Percentiles rank a stretch among this genome's conserved stretches.
phyloP scores from a whole-genome alignment of 1,140 invertebrate species.

The Orussus abietinus region DNA sequence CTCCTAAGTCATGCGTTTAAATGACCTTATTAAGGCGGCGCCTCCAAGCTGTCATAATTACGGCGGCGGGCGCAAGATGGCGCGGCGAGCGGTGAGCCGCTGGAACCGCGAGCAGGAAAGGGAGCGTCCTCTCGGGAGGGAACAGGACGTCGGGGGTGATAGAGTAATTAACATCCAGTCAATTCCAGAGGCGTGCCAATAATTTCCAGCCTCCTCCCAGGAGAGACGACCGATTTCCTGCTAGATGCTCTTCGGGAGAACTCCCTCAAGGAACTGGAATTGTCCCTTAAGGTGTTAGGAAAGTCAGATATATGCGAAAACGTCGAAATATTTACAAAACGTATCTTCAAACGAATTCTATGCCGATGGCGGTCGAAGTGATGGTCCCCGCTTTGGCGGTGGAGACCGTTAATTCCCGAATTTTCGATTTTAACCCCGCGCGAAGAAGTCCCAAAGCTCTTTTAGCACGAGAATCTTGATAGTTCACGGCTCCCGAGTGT shows the following conservation, averaged over 20 bases:
- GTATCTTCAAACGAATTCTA: too few species aligned
- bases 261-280: too few species aligned
- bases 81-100: not conserved
- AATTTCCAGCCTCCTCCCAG: conserved; percentile 33
- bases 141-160: conserved; percentile 21
- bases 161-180: conserved; percentile 42
- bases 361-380: too few species aligned
- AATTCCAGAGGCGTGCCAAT: conserved; percentile 34
- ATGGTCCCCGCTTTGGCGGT: too few species aligned
- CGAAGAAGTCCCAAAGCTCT: not conserved
- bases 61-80: too few species aligned
- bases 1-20: conserved; percentile 42
- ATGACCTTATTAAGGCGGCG: conserved; percentile 36
- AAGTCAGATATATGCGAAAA: too few species aligned
- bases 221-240: too few species aligned
- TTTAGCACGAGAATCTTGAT: not conserved
- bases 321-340: too few species aligned
- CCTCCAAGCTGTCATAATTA: conserved; percentile 39
- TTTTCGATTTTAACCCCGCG: too few species aligned
- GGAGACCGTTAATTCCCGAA: too few species aligned
- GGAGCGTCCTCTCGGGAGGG: not conserved
- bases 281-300: too few species aligned
- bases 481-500: not conserved
- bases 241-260: too few species aligned
- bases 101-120: conserved; percentile 3